Conservation (phyloP, 2,797 vertebrate genomes). For the Orestias chungarensis region DNA sequence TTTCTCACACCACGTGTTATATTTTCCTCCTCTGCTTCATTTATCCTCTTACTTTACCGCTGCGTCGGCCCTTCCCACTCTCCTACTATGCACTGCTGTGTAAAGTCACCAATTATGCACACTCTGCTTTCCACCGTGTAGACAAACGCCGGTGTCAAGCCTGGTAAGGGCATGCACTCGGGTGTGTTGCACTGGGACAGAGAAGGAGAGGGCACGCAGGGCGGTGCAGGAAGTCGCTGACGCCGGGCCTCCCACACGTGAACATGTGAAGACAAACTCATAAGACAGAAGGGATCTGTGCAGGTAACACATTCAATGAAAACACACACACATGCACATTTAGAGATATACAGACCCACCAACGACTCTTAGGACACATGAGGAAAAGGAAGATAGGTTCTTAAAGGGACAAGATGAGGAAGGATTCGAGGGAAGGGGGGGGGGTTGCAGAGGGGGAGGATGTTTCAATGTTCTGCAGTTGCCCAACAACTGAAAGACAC, state of each 20-base stretch:
- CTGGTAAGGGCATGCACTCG: constrained; percentile 64
- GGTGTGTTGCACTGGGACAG: constrained; percentile 73
- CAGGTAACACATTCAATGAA: constrained; percentile 16
- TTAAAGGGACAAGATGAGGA: constrained; percentile 43
- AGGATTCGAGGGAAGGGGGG: not conserved
- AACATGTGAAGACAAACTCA: constrained; percentile 30
- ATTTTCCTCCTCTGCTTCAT: constrained; percentile 27
- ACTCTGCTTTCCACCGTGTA: constrained; percentile 70
- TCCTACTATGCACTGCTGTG: constrained; percentile 21
- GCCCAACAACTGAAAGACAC: constrained; percentile 58
- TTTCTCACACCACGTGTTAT: not conserved
- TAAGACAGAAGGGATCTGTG: constrained; percentile 57
- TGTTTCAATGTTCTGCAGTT: constrained; percentile 58
- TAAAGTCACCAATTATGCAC: constrained; percentile 77
- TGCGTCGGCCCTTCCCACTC: constrained; percentile 34
- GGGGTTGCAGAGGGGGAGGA: constrained; percentile 17
- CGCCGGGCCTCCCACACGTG: constrained; percentile 60
- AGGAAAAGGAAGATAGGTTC: constrained; percentile 58
- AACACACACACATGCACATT: constrained; percentile 35
- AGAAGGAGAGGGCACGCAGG: constrained; percentile 62
- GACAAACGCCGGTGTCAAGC: constrained; percentile 73
- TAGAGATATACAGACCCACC: constrained; percentile 22
- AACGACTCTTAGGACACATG: constrained; percentile 40
- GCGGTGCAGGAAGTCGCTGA: constrained; percentile 49
- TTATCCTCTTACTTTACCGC: constrained; percentile 33